Conservation (phyloP, 2,888 invertebrate genomes). For the Lochmaea capreae region DNA sequence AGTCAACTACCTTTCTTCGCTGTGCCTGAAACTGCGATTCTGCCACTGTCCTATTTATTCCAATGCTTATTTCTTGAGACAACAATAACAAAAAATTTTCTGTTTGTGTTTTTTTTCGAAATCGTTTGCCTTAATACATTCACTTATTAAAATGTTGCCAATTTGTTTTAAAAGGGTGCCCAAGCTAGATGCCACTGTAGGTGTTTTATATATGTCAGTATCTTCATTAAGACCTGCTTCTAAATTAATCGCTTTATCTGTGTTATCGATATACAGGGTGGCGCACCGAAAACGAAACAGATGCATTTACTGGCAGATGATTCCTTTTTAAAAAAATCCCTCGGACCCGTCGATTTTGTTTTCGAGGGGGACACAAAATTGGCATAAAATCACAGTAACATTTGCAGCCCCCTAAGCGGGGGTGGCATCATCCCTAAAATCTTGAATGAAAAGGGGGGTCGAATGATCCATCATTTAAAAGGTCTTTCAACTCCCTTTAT, state of each 20-base stretch:
- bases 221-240: slow-evolving; percentile 37
- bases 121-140: slow-evolving; percentile 23
- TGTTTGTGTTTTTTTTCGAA: slow-evolving; percentile 10
- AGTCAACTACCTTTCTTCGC: slow-evolving; percentile 16
- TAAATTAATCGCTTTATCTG: slow-evolving; percentile 39
- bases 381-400: too few species aligned
- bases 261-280: slow-evolving; percentile 39
- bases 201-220: slow-evolving; percentile 37
- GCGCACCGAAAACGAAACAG: too few species aligned
- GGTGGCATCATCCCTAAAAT: too few species aligned
- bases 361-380: too few species aligned
- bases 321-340: too few species aligned
- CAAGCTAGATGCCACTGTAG: slow-evolving; percentile 43
- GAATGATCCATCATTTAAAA: too few species aligned
- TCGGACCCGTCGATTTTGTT: too few species aligned
- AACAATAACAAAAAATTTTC: slow-evolving; percentile 23
- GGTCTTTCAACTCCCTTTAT: too few species aligned
- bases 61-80: slow-evolving; percentile 3
- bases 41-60: slow-evolving; percentile 26
- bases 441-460: too few species aligned
- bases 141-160: slow-evolving; percentile 27
- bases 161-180: slow-evolving; percentile 46
- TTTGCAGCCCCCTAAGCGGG: too few species aligned
- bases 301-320: too few species aligned
- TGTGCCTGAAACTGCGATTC: slow-evolving; percentile 28